A percentile compares a stretch with the other conserved stretches of the same genome.
Evolutionary conservation across 2,113 vertebrate genomes (phyloP).

Genomic region (Semnornis frantzii): DNA sequence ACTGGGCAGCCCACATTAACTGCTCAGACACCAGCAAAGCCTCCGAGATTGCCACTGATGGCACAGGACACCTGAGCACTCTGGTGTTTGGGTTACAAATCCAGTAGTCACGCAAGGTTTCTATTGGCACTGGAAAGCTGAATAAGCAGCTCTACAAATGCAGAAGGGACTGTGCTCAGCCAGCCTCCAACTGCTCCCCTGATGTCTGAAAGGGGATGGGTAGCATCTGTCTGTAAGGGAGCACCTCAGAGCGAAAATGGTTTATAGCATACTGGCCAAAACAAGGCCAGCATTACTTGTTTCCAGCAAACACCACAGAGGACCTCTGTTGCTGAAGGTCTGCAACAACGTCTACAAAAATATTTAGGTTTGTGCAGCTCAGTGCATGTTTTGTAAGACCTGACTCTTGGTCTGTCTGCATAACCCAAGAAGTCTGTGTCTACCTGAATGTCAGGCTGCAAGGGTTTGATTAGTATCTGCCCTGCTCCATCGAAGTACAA

Average conservation of each 20-base stretch:
- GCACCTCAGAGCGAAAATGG: neutral
- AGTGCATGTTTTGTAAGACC: neutral
- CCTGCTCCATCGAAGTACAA: neutral
- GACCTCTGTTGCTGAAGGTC: neutral
- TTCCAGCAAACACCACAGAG: neutral
- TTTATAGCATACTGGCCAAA: neutral
- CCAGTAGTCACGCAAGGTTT: neutral
- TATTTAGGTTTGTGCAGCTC: neutral
- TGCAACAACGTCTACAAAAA: neutral
- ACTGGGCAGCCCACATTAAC: neutral
- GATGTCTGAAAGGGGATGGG: neutral
- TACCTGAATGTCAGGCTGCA: neutral
- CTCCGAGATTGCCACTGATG: rapidly evolving
- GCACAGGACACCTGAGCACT: rapidly evolving
- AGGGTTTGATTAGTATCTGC: neutral
- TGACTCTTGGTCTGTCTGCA: neutral
- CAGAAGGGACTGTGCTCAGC: neutral
- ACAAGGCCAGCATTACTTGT: neutral
- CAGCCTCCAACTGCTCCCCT: neutral
- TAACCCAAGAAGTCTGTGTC: neutral
- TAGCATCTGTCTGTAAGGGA: neutral
- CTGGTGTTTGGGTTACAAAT: neutral
- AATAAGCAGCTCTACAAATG: neutral
- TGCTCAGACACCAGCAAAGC: neutral
- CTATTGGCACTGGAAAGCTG: neutral